Base-by-base conservation (phyloP, 2,797 vertebrate species). In the Oophaga sylvatica region DNA sequence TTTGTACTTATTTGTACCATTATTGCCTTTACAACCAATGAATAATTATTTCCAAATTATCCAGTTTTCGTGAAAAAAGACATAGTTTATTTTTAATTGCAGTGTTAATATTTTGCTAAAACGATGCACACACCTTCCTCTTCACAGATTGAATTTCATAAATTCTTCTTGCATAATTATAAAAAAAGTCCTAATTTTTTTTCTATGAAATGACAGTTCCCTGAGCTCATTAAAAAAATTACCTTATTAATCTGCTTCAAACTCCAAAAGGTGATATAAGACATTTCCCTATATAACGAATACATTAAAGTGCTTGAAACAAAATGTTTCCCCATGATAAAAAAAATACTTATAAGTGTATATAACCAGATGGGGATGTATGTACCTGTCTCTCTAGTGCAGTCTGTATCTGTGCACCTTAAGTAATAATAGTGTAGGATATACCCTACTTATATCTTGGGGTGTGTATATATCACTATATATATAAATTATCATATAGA, bases 221-320 rank as follows among this genome's bases (percentile, higher is more conserved):
- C 84, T 86, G 77, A 86, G 26, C 84, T 86, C 84, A 86, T 86
- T 86, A 86, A 65, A 68, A 45, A 79, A 45, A 56, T 19, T 45
- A 31, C 29, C 31, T 63, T 63, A 80, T 63, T 80, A 83, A 41
- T 80, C 79, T 80, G 59, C 60, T 57, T 11, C 59, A 45, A 63
- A 63, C 81, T 73, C 1, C 73, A 53, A 31, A 15, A 60, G 11
- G 59, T 63, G 1, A 71, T 41, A n/a, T 35, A 59, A 68, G 20
- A 53, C 70, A 70, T 83, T 59, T 83, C 26, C 56, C 67, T 71
- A 60, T 60, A 56, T 35, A 83, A 83, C 53, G 81, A 73, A 73
- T 83, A 83, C 73, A 80, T 10, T n/a, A 6, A 75, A 60, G 29
- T 62, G 26, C 17, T 5, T 63, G 31, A 11, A 45, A 35, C 26